phyloP scores from a whole-genome alignment of 1,140 invertebrate species.

The Eciton burchellii region DNA sequence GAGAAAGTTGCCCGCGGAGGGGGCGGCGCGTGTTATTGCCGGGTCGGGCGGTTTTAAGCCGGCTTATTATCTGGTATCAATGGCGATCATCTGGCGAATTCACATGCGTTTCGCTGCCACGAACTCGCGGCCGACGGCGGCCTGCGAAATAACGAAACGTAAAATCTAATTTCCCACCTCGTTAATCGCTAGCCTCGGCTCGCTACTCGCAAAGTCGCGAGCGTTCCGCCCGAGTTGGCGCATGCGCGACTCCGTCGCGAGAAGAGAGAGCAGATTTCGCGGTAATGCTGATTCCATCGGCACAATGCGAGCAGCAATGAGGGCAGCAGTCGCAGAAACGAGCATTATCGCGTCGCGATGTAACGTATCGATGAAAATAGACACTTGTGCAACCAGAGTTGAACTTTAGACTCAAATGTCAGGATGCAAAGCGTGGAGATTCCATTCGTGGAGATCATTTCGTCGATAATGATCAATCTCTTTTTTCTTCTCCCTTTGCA shows the following conservation, averaged over 20 bases:
- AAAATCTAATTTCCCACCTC: constrained; percentile 73
- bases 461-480: too few relatives aligned
- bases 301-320: too few relatives aligned
- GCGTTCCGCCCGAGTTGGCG: neutral
- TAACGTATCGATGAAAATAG: neutral
- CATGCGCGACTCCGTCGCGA: neutral
- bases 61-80: constrained; percentile 81
- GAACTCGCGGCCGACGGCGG: constrained; percentile 1
- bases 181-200: constrained; percentile 66
- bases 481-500: too few relatives aligned
- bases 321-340: neutral
- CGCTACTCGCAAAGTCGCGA: neutral
- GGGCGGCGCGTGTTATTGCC: constrained; percentile 45
- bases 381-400: too few relatives aligned
- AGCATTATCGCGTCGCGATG: neutral
- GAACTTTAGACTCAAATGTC: too few relatives aligned
- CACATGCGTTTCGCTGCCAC: constrained; percentile 68
- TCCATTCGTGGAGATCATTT: too few relatives aligned
- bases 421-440: too few relatives aligned
- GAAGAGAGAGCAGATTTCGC: neutral
- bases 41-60: constrained; percentile 74
- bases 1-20: neutral
- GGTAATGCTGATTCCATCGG: neutral
- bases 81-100: constrained; percentile 80
- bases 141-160: constrained; percentile 73